These are phyloP conservation scores for Eupithecia centaureata DNA, from an alignment of 2,888 invertebrate species.

Conservation along the genomic window DNA sequence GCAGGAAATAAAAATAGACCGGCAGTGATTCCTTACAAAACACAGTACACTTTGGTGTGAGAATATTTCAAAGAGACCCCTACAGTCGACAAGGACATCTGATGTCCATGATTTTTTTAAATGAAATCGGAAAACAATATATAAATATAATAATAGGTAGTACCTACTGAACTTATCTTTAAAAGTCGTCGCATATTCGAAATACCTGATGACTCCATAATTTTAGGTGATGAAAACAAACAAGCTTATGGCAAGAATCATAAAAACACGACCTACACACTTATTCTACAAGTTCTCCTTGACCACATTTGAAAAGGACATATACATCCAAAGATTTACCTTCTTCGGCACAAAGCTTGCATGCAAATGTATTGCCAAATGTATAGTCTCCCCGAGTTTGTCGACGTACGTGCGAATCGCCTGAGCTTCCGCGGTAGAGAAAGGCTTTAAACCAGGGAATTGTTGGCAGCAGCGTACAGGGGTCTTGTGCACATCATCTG, in stretches of 20 bases:
- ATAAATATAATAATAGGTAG: no score
- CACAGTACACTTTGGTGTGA: not conserved
- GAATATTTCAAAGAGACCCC: not conserved
- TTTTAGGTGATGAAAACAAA: not conserved
- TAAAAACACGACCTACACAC: not conserved
- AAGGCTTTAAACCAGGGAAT: slow-evolving; percentile 72
- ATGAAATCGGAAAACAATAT: not conserved
- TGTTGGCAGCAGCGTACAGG: slow-evolving; percentile 71
- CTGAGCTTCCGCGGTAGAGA: slow-evolving; percentile 68
- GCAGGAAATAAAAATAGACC: no score
- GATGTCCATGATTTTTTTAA: not conserved
- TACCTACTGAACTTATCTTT: not conserved
- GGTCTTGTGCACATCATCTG: slow-evolving; percentile 71
- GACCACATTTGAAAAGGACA: not conserved
- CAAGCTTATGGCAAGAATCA: not conserved
- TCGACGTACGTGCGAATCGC: slow-evolving; percentile 70
- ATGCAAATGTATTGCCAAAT: slow-evolving; percentile 72
- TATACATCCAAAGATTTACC: slow-evolving; percentile 44
- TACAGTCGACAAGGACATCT: not conserved
- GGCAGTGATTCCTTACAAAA: no score
- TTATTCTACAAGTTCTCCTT: slow-evolving; percentile 1
- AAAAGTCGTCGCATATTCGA: not conserved
- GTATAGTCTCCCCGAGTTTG: slow-evolving; percentile 58
- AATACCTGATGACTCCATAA: not conserved
- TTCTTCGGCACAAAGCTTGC: slow-evolving; percentile 72